phyloP scores from a whole-genome alignment of 1,140 invertebrate species.

The Agrilus planipennis region DNA sequence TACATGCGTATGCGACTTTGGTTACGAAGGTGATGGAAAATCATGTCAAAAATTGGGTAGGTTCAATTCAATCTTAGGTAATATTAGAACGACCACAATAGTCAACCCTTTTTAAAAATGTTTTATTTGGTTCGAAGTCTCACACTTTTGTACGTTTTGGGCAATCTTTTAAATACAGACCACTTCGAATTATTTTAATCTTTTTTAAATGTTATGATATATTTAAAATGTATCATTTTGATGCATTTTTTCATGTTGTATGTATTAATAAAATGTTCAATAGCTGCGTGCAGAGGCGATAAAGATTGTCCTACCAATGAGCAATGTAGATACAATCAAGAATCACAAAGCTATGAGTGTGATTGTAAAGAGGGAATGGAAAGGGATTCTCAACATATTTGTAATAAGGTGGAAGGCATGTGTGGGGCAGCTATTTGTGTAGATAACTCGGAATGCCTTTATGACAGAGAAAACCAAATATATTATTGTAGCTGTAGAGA shows the following conservation, averaged over 20 bases:
- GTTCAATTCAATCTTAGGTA: too few species aligned
- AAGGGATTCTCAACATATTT: conserved; percentile 43
- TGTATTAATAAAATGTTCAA: too few species aligned
- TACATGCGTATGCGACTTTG: conserved; percentile 65
- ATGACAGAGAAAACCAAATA: conserved; percentile 37
- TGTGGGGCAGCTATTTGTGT: conserved; percentile 47
- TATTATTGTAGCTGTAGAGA: conserved; percentile 66
- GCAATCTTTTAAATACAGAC: too few species aligned
- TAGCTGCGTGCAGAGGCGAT: too few species aligned
- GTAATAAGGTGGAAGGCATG: conserved; percentile 39
- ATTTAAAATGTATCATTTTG: conserved; percentile 3
- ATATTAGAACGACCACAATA: too few species aligned
- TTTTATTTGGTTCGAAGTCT: too few species aligned
- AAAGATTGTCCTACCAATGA: conserved; percentile 65
- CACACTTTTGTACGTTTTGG: too few species aligned
- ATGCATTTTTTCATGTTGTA: conserved; percentile 1
- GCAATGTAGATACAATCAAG: conserved; percentile 53
- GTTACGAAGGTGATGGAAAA: conserved; percentile 69
- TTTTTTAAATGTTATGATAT: not conserved
- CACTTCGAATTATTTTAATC: too few species aligned
- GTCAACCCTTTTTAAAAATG: too few species aligned
- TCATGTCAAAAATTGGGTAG: conserved; percentile 32
- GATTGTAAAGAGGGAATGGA: conserved; percentile 50
- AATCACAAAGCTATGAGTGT: conserved; percentile 49
- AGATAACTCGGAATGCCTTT: conserved; percentile 47